Evolutionary conservation across 2,888 invertebrate species (phyloP).

Genomic region (Melanotus villosus): DNA sequence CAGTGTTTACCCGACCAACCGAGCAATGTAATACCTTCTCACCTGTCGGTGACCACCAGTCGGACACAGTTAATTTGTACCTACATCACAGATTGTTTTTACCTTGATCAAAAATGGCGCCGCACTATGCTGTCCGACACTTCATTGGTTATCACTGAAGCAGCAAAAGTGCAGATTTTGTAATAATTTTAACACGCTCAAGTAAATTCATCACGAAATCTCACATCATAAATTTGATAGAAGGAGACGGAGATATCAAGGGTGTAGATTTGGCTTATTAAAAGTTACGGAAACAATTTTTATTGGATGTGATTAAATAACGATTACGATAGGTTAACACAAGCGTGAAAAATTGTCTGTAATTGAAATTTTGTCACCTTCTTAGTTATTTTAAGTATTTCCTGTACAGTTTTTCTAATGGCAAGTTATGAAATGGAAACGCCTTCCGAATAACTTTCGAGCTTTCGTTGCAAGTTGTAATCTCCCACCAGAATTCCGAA

Average conservation of each 20-base stretch:
- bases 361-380: conserved; percentile 40
- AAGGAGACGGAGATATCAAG: not conserved
- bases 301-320: conserved; percentile 29
- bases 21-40: conserved; percentile 57
- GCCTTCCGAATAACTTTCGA: no score
- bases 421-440: no score
- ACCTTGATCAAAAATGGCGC: conserved; percentile 60
- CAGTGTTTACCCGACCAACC: conserved; percentile 57
- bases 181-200: conserved; percentile 24
- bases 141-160: conserved; percentile 59
- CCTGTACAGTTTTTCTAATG: no score
- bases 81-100: conserved; percentile 58
- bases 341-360: conserved; percentile 26
- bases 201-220: not conserved
- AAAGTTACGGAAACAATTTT: not conserved
- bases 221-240: not conserved
- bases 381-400: conserved; percentile 3
- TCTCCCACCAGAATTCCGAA: no score
- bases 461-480: conserved; percentile 4
- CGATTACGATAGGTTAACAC: conserved; percentile 15
- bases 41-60: conserved; percentile 59
- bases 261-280: conserved; percentile 3
- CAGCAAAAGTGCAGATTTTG: conserved; percentile 53
- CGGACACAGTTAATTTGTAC: conserved; percentile 61
- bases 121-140: conserved; percentile 56